Base-by-base conservation (phyloP, 2,888 invertebrate genomes). In the Lepas anatifera region DNA sequence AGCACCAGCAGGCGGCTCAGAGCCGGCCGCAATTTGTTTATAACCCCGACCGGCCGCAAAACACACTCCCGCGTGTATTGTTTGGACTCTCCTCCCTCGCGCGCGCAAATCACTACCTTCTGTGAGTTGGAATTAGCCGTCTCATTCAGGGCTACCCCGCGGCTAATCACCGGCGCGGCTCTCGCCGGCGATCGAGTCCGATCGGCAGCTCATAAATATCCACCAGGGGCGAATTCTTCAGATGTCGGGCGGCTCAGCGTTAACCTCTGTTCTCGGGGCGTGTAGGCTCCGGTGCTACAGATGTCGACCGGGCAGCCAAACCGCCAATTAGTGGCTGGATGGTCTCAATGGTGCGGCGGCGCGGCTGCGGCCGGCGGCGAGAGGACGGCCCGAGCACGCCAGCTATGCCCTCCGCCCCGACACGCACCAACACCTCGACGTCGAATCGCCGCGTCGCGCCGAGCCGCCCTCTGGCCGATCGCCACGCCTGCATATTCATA, bases 401-500 rank as follows among this genome's bases (percentile, higher is more conserved):
- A 22, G 52, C 16, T 6, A 50, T 50, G 52, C 16, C 32, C 35
- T 32, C 22, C 29, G 29, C 29, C 52, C 50, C 52, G 29, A 13
- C 16, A 27, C 29, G 52, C 18, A 29, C 52, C 58, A 22, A 58
- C 58, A 58, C 58, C 58, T 58, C n/a, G n/a, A n/a, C n/a, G n/a
- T n/a, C n/a, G n/a, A n/a, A n/a, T 22, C 58, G 22, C 35, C 22
- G 32, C 41, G 10, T 41, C 41, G 41, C 41, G 41, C 41, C n/a
- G n/a, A n/a, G n/a, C n/a, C n/a, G 35, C 22, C 35, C 8, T 18
- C 18, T 22, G 58, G 4, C 22, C 35, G n/a, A n/a, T n/a, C n/a
- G n/a, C n/a, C n/a, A n/a, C n/a, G 32, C 8, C 48, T 58, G 58
- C 58, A 58, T 58, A 58, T 58, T 58, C 58, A 58, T 58, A 58